Conservation (phyloP, 2,113 vertebrate species). For the Stigmatopora argus region DNA sequence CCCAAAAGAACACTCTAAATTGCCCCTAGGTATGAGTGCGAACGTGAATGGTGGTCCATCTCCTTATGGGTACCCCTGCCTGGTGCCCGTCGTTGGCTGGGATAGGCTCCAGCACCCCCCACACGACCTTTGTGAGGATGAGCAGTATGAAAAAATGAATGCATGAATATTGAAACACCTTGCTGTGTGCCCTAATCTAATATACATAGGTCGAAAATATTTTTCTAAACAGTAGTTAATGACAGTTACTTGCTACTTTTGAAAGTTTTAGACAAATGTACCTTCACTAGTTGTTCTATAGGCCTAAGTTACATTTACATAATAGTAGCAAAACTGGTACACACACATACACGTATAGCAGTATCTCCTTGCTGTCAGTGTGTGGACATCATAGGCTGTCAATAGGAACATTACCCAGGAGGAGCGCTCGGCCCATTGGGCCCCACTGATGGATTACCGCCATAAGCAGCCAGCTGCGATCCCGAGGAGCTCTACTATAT, state of each 20-base stretch:
- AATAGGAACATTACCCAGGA: constrained; percentile 70
- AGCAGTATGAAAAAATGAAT: neutral
- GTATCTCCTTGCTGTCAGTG: constrained; percentile 47
- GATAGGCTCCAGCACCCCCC: no score
- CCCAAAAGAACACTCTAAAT: no score
- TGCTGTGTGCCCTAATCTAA: neutral
- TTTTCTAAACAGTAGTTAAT: neutral
- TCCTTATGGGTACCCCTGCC: no score
- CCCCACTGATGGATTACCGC: constrained; percentile 66
- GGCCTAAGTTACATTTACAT: constrained; percentile 15
- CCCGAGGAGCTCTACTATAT: constrained; percentile 58
- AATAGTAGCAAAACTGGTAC: constrained; percentile 24
- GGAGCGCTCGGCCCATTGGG: constrained; percentile 61
- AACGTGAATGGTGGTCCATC: no score
- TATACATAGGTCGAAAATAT: no score
- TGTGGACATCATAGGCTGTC: constrained; percentile 65
- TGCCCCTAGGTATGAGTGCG: no score
- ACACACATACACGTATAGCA: constrained; percentile 23
- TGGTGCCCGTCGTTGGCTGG: no score
- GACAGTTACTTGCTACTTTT: neutral
- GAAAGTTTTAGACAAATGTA: neutral
- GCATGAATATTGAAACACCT: neutral
- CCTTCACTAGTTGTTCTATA: constrained; percentile 6
- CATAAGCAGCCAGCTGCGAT: constrained; percentile 65
- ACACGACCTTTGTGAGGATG: no score